These are phyloP conservation scores for Salvator merianae DNA, from an alignment of 2,113 vertebrate species.

Conservation along the genomic window DNA sequence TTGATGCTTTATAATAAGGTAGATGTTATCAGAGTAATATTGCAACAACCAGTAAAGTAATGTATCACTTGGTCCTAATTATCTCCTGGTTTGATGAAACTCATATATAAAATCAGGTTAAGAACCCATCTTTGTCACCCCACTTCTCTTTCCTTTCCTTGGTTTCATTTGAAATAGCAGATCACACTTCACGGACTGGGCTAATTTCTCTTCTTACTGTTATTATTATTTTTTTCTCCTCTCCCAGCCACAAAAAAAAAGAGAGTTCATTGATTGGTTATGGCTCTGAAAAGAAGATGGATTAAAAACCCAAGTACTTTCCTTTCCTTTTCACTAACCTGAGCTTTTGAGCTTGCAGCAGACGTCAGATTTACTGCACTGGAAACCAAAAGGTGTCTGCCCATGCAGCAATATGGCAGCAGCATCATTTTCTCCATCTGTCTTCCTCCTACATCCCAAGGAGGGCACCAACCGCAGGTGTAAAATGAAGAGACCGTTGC, in stretches of 20 bases:
- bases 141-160: not conserved
- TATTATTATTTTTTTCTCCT: not conserved
- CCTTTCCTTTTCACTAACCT: slow-evolving; percentile 45
- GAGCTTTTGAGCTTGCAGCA: slow-evolving; percentile 62
- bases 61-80: not conserved
- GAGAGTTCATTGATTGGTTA: slow-evolving; percentile 53
- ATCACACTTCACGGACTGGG: slow-evolving; percentile 31
- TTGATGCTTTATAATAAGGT: not conserved
- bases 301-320: slow-evolving; percentile 28
- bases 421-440: slow-evolving; percentile 24
- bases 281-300: slow-evolving; percentile 55
- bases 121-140: slow-evolving; percentile 5
- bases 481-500: slow-evolving; percentile 43
- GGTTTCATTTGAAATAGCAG: slow-evolving; percentile 14
- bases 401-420: slow-evolving; percentile 24
- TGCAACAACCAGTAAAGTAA: not conserved
- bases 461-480: slow-evolving; percentile 56
- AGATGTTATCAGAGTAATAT: not conserved
- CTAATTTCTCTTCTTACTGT: slow-evolving; percentile 45
- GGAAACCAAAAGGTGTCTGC: slow-evolving; percentile 38
- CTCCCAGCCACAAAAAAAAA: slow-evolving; percentile 42
- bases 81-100: slow-evolving; percentile 17
- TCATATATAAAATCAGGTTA: slow-evolving; percentile 39
- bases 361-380: slow-evolving; percentile 59
- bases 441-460: slow-evolving; percentile 42